phyloP scores from a whole-genome alignment of 2,113 vertebrate species.

The Melanotaenia duboulayi region DNA sequence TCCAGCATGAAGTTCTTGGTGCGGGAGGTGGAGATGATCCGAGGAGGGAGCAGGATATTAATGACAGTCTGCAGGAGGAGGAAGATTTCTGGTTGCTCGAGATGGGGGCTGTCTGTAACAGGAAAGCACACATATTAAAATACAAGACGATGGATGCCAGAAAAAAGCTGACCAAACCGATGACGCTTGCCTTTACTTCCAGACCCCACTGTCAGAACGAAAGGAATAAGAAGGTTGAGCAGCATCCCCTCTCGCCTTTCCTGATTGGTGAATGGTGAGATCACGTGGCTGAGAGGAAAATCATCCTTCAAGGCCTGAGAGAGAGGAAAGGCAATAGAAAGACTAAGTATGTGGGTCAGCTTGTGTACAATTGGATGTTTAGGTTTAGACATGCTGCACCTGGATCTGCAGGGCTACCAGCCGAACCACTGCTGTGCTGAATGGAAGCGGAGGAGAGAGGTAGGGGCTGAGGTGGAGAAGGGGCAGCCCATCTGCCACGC shows the following conservation, averaged over 20 bases:
- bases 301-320: conserved; percentile 97
- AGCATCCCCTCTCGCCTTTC: conserved; percentile 99
- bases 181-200: conserved; percentile 93
- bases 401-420: conserved; percentile 99
- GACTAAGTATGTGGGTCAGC: neutral
- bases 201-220: conserved; percentile 98
- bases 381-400: conserved; percentile 73
- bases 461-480: conserved; percentile 99
- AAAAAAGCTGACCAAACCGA: neutral
- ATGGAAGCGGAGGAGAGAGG: conserved; percentile 98
- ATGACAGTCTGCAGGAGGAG: conserved; percentile 96
- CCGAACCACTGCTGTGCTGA: conserved; percentile 98
- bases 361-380: neutral
- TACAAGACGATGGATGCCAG: neutral
- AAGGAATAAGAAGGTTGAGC: conserved; percentile 98
- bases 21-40: conserved; percentile 97
- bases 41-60: conserved; percentile 95
- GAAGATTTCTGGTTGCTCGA: conserved; percentile 95
- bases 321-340: neutral
- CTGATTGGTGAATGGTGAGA: conserved; percentile 99
- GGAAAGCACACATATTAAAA: neutral
- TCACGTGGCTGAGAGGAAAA: conserved; percentile 98
- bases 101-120: conserved; percentile 91
- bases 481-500: conserved; percentile 97
- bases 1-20: conserved; percentile 99